Conservation (phyloP, 1,140 invertebrate genomes). For the Diabrotica virgifera region DNA sequence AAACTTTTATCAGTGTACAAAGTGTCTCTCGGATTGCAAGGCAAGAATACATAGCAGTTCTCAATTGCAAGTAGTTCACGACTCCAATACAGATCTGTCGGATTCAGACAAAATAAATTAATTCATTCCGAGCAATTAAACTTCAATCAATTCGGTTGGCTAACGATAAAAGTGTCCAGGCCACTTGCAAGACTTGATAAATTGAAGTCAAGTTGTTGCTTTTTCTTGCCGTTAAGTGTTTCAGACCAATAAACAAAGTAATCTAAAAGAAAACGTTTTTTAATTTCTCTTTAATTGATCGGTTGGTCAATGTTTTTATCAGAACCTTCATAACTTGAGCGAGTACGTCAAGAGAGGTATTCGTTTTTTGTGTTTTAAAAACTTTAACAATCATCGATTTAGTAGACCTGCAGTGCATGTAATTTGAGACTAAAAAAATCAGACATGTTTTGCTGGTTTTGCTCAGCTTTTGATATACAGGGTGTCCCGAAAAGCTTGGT, state of each 20-base stretch:
- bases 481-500: too few relatives aligned
- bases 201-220: conserved; percentile 13
- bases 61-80: conserved; percentile 8
- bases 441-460: too few relatives aligned
- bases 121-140: conserved; percentile 18
- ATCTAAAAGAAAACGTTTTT: background rate
- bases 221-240: conserved; percentile 1
- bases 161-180: conserved; percentile 13
- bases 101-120: conserved; percentile 21
- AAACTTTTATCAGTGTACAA: too few relatives aligned
- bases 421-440: too few relatives aligned
- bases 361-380: too few relatives aligned
- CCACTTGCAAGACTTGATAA: conserved; percentile 15
- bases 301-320: too few relatives aligned
- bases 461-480: too few relatives aligned
- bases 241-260: background rate
- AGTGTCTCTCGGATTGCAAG: too few relatives aligned
- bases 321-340: too few relatives aligned
- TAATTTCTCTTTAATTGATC: background rate
- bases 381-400: too few relatives aligned
- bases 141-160: conserved; percentile 20
- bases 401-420: too few relatives aligned
- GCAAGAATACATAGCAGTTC: background rate
- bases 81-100: conserved; percentile 10
- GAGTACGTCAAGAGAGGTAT: too few relatives aligned